Conservation (phyloP, 2,888 invertebrate species). For the Blastobasis adustella region DNA sequence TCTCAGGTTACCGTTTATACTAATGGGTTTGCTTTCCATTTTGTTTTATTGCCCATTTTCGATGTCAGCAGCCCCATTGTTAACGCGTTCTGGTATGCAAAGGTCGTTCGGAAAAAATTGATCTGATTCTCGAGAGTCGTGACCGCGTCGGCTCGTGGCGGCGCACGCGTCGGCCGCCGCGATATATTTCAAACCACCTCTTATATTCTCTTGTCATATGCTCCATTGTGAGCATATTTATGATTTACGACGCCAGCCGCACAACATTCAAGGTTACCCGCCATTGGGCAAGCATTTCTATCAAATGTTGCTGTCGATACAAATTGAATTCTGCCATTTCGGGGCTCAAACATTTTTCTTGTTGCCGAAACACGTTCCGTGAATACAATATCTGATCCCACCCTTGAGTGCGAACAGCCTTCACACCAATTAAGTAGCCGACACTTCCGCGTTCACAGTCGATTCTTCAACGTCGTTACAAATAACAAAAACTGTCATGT, state of each 20-base stretch:
- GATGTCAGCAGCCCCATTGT: conserved; percentile 18
- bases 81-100: conserved; percentile 22
- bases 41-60: conserved; percentile 2
- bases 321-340: conserved; percentile 5
- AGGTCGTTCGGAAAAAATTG: conserved; percentile 55
- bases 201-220: conserved; percentile 45
- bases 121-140: conserved; percentile 54
- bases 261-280: conserved; percentile 45
- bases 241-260: conserved; percentile 54
- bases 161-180: conserved; percentile 57
- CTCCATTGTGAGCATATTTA: conserved; percentile 54
- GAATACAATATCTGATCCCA: conserved; percentile 41
- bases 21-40: not conserved
- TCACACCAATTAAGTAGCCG: conserved; percentile 34
- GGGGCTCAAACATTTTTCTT: not conserved
- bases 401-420: conserved; percentile 46
- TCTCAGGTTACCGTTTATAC: not conserved
- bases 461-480: conserved; percentile 22
- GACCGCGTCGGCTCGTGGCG: conserved; percentile 48
- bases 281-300: conserved; percentile 31
- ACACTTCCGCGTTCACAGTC: conserved; percentile 36
- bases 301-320: conserved; percentile 8
- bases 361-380: conserved; percentile 15
- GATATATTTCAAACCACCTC: conserved; percentile 53
- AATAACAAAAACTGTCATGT: conserved; percentile 29